Evolutionary conservation across 2,888 invertebrate species (phyloP).

Genomic region (Oxycera nigricornis): DNA sequence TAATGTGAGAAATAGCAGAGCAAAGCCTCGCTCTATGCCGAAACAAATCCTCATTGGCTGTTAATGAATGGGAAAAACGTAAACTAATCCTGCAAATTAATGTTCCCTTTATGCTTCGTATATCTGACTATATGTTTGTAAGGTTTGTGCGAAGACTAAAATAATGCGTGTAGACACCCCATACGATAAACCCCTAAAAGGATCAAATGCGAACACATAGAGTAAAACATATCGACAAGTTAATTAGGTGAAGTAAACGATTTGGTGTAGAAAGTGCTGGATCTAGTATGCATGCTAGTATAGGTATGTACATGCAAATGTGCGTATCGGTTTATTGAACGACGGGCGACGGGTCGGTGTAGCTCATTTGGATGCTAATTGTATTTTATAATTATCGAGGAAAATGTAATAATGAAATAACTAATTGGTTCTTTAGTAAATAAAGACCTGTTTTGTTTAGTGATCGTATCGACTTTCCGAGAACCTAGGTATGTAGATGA

Average conservation of each 20-base stretch:
- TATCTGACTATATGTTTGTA: background rate
- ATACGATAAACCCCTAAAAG: constrained; percentile 17
- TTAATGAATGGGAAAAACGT: constrained; percentile 40
- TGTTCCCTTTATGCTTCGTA: constrained; percentile 29
- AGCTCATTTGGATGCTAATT: constrained; percentile 22
- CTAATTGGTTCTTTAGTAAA: too few relatives aligned
- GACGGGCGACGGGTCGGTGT: constrained; percentile 6
- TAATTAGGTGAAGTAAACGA: constrained; percentile 35
- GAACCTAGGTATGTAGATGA: too few relatives aligned
- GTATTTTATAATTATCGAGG: constrained; percentile 35
- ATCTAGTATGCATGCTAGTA: too few relatives aligned
- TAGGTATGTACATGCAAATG: background rate
- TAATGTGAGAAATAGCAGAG: constrained; percentile 32
- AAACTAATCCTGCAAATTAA: constrained; percentile 40
- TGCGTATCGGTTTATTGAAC: background rate
- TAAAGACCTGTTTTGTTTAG: too few relatives aligned
- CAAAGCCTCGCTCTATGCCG: constrained; percentile 2
- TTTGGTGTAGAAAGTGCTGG: background rate
- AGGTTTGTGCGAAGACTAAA: constrained; percentile 3
- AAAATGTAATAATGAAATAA: constrained; percentile 12
- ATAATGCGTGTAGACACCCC: constrained; percentile 28
- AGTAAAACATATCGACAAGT: constrained; percentile 36
- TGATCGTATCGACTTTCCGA: too few relatives aligned
- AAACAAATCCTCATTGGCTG: constrained; percentile 39
- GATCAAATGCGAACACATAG: constrained; percentile 21